Conservation (phyloP, 2,888 invertebrate genomes). For the Acronicta alni region DNA sequence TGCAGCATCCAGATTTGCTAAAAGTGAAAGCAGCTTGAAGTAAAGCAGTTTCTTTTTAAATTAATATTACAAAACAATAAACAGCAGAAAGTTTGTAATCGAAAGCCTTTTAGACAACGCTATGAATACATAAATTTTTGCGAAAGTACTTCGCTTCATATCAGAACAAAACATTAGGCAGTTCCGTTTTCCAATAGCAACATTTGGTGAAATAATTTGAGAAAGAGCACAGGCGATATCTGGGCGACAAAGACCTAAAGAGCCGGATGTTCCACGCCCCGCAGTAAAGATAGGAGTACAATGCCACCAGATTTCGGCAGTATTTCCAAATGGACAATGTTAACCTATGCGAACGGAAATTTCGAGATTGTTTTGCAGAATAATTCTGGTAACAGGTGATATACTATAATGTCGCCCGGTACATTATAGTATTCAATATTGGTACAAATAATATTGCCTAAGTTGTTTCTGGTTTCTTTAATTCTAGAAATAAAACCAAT, state of each 20-base stretch:
- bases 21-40: slow-evolving; percentile 13
- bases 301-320: slow-evolving; percentile 51
- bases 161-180: slow-evolving; percentile 39
- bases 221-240: slow-evolving; percentile 47
- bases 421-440: no score
- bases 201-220: slow-evolving; percentile 52
- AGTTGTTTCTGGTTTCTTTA: no score
- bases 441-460: no score
- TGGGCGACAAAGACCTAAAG: slow-evolving; percentile 51
- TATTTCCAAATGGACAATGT: slow-evolving; percentile 51
- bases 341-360: slow-evolving; percentile 33
- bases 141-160: slow-evolving; percentile 15
- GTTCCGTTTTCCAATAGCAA: slow-evolving; percentile 45
- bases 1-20: no score
- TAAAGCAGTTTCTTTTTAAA: background rate
- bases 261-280: slow-evolving; percentile 65
- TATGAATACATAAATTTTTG: slow-evolving; percentile 6
- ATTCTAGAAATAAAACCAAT: no score
- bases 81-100: slow-evolving; percentile 5
- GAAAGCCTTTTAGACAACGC: background rate
- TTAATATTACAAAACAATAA: slow-evolving; percentile 7
- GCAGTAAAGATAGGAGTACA: slow-evolving; percentile 68
- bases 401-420: no score
- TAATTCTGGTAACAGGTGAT: background rate
- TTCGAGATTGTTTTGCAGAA: slow-evolving; percentile 13